Conservation (phyloP, 2,113 vertebrate species). For the Macquaria australasica region DNA sequence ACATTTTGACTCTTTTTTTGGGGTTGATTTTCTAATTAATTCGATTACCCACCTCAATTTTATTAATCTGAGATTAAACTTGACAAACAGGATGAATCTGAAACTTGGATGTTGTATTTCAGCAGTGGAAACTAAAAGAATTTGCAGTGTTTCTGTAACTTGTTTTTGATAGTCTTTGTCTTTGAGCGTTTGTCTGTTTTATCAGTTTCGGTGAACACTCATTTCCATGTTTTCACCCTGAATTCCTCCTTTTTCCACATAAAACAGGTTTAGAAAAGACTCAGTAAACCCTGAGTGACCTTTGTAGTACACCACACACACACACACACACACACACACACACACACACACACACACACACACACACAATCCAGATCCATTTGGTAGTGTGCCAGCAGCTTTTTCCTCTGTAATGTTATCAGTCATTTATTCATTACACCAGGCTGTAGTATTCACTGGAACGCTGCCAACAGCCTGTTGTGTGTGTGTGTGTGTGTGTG, state of each 20-base stretch:
- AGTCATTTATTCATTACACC: conserved; percentile 72
- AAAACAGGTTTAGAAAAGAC: neutral
- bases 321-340: conserved; percentile 4
- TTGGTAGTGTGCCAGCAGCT: conserved; percentile 58
- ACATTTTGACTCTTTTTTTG: too few relatives aligned
- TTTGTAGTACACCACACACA: conserved; percentile 35
- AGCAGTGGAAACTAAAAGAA: neutral
- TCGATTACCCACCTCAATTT: too few relatives aligned
- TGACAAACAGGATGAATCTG: neutral
- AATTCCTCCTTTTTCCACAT: neutral
- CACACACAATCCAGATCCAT: conserved; percentile 28
- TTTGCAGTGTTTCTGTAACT: neutral
- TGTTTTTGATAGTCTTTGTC: neutral
- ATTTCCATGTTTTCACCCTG: neutral
- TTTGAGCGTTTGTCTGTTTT: neutral
- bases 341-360: conserved; percentile 38
- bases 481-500: conserved; percentile 40
- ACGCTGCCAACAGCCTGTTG: conserved; percentile 66
- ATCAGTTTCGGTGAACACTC: neutral
- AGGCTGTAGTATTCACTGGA: conserved; percentile 81
- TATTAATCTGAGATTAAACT: neutral
- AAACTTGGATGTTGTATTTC: neutral
- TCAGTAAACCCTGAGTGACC: conserved; percentile 35
- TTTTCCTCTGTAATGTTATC: conserved; percentile 70
- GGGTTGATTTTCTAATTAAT: too few relatives aligned